phyloP scores from a whole-genome alignment of 2,797 vertebrate species.

The Sphaeramia orbicularis region DNA sequence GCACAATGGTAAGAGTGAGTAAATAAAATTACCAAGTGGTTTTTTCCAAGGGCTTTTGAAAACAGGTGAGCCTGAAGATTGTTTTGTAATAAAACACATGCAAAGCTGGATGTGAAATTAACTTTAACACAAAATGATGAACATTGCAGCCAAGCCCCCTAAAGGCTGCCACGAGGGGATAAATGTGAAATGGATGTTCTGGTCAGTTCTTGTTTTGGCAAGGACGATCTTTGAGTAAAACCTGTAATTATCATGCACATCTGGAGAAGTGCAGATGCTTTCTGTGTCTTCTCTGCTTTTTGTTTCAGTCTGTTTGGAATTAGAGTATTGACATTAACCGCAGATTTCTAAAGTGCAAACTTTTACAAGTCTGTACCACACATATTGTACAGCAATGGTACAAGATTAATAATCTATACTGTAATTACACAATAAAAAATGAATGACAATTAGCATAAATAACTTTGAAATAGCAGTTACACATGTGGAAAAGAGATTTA shows the following conservation, averaged over 20 bases:
- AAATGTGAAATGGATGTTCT: not conserved
- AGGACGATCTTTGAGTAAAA: not conserved
- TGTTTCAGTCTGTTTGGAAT: slow-evolving; percentile 5
- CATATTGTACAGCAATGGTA: too few relatives aligned
- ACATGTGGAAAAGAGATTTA: too few relatives aligned
- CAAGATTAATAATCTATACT: too few relatives aligned
- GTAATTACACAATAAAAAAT: not conserved
- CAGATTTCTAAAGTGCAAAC: not conserved
- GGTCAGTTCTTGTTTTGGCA: not conserved
- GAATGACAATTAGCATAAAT: not conserved
- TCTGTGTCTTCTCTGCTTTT: slow-evolving; percentile 17
- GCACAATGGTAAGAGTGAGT: not conserved
- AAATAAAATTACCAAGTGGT: not conserved
- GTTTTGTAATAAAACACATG: not conserved
- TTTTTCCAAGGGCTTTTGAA: not conserved
- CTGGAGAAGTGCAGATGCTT: slow-evolving; percentile 22
- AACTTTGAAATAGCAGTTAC: too few relatives aligned
- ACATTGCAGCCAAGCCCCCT: slow-evolving; percentile 3
- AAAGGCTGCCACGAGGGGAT: slow-evolving; percentile 3
- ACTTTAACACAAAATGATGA: slow-evolving; percentile 3
- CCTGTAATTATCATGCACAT: slow-evolving; percentile 11
- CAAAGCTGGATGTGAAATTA: slow-evolving; percentile 7
- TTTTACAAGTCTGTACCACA: not conserved
- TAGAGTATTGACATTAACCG: slow-evolving; percentile 1
- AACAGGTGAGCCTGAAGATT: not conserved